Evolutionary conservation across 1,140 invertebrate species (phyloP), one percentile per base, ranked within the genome.

Genomic region (Pseudoatta argentina): DNA sequence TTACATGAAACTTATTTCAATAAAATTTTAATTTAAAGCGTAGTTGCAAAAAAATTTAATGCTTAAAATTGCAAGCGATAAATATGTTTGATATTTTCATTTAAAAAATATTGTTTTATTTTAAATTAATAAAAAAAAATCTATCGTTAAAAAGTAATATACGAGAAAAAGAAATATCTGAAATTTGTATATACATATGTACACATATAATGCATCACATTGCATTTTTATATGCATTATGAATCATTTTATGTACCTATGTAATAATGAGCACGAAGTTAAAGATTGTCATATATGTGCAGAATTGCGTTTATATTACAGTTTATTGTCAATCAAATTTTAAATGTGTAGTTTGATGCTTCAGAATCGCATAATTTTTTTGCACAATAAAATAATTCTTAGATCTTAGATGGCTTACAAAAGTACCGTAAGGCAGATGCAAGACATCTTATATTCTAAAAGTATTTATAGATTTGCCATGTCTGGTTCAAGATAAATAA

Each of bases 401-500:
- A 59, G 53, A 30, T 44, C 24, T 72, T 30, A 59, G 39, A 21
- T 59, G 0, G 10, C 5, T 66, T 72, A 72, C 8, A 18, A 57
- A 72, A 82, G 24, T 44, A 12, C 10, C 2, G 1, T 2, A 12
- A 51, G n/a, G 4, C 7, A 18, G 8, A 75, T 27, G 18, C 53
- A n/a, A 82, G n/a, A 73, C n/a, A 14, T 73, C 5, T 73, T 30
- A 48, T 51, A 34, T 82, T 73, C 55, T 83, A n/a, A 12, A 59
- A 48, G 44, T 86, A 86, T 86, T 86, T 86, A 69, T 81, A 86
- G 34, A 69, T 82, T 86, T 69, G 39, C 67, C 39, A 51, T 51
- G 77, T 48, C 63, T 81, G 63, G 24, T 82, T n/a, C 16, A 51
- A 53, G 64, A 69, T 59, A 86, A 81, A 86, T 81, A 86, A 81